phyloP scores from a whole-genome alignment of 2,113 vertebrate species.

The Xiphias gladius region DNA sequence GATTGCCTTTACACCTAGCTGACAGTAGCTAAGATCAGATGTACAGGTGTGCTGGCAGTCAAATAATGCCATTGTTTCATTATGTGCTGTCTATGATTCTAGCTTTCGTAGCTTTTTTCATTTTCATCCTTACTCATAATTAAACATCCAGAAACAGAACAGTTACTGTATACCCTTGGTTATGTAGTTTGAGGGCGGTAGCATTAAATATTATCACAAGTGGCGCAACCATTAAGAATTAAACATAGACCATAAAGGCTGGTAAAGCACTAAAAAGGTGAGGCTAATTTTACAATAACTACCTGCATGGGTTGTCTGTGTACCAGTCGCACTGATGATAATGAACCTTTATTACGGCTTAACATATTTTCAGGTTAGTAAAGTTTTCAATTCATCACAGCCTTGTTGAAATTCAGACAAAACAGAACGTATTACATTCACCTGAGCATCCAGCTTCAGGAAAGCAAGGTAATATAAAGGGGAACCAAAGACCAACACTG shows the following conservation, averaged over 20 bases:
- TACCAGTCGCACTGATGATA: not conserved
- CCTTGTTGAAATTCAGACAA: constrained; percentile 6
- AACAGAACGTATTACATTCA: not conserved
- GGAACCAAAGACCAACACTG: constrained; percentile 16
- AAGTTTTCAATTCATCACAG: not conserved
- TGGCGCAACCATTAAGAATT: constrained; percentile 24
- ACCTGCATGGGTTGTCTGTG: not conserved
- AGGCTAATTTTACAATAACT: constrained; percentile 2
- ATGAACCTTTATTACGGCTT: not conserved
- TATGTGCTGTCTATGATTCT: not conserved
- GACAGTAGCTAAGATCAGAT: constrained; percentile 1
- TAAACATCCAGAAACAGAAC: not conserved
- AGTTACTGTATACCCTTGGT: not conserved
- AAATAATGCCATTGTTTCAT: not conserved
- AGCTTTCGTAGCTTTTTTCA: not conserved
- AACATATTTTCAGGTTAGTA: not conserved
- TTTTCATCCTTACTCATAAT: not conserved
- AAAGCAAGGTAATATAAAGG: not conserved
- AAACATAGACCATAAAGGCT: constrained; percentile 28
- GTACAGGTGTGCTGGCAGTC: not conserved
- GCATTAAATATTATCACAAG: too few species aligned
- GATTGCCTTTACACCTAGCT: not conserved
- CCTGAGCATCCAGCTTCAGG: not conserved
- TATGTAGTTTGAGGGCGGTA: not conserved
- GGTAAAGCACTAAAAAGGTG: constrained; percentile 7